Conservation (phyloP, 2,797 vertebrate genomes). For the Sebastes trivittatus region DNA sequence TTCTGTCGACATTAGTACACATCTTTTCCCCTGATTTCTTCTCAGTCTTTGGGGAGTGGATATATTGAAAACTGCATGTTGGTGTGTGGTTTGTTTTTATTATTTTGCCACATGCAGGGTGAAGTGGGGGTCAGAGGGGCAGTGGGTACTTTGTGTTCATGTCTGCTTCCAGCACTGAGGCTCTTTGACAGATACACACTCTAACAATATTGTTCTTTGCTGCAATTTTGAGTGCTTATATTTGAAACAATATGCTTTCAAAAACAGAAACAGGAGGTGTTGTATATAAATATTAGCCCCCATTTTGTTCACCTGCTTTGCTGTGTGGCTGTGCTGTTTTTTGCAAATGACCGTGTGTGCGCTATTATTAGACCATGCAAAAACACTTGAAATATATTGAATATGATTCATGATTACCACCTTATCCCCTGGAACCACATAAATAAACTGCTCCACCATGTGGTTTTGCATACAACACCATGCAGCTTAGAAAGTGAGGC, state of each 20-base stretch:
- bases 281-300: background rate
- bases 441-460: background rate
- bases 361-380: background rate
- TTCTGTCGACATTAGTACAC: slow-evolving; percentile 37
- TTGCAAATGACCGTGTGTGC: background rate
- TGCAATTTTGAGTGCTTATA: background rate
- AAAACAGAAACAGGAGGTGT: background rate
- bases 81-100: background rate
- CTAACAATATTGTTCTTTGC: background rate
- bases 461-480: slow-evolving; percentile 1
- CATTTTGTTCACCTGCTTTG: background rate
- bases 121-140: background rate
- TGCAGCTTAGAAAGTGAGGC: background rate
- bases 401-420: background rate
- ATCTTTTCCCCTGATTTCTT: background rate
- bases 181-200: background rate
- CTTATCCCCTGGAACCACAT: background rate
- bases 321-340: background rate
- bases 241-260: background rate
- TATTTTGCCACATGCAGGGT: background rate
- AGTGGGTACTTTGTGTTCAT: background rate
- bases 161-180: background rate
- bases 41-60: background rate
- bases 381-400: background rate
- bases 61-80: slow-evolving; percentile 2